phyloP scores from a whole-genome alignment of 2,888 invertebrate species.

The Caenorhabditis becei region DNA sequence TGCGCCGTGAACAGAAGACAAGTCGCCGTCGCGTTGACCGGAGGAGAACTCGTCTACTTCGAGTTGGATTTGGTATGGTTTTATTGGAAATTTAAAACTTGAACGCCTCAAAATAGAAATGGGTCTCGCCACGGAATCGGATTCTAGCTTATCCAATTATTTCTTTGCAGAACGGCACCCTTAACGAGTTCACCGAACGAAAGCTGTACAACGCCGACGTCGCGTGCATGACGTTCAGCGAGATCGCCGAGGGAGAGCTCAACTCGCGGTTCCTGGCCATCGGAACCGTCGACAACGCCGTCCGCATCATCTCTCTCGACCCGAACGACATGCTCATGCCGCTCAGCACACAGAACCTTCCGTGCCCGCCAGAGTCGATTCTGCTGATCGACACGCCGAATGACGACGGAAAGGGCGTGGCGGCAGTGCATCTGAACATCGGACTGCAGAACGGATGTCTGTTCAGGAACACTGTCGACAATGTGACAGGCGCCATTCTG shows the following conservation, averaged over 20 bases:
- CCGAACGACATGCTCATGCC: conserved; percentile 94
- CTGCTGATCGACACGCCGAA: conserved; percentile 90
- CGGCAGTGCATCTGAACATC: conserved; percentile 87
- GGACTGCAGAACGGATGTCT: conserved; percentile 86
- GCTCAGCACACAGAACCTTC: conserved; percentile 87
- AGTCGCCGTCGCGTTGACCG: conserved; percentile 97
- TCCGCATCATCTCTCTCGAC: conserved; percentile 96
- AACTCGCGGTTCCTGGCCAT: conserved; percentile 85
- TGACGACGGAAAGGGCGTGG: conserved; percentile 76
- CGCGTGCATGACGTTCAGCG: conserved; percentile 97
- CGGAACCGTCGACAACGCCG: conserved; percentile 92
- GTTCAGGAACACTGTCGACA: conserved; percentile 93
- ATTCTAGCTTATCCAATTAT: background rate
- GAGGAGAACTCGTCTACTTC: conserved; percentile 98
- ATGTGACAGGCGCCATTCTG: conserved; percentile 95
- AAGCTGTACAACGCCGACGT: conserved; percentile 94
- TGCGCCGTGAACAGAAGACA: conserved; percentile 99
- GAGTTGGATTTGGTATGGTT: conserved; percentile 97
- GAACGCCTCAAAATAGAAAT: too few relatives aligned
- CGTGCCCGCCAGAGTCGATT: conserved; percentile 95
- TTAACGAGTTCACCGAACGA: conserved; percentile 98
- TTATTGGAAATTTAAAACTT: conserved; percentile 4
- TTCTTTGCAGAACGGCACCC: conserved; percentile 90
- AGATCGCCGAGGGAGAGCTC: conserved; percentile 96
- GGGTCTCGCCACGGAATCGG: too few relatives aligned